These are phyloP conservation scores for Urocolius indicus DNA, from an alignment of 2,113 vertebrate species.

Conservation along the genomic window DNA sequence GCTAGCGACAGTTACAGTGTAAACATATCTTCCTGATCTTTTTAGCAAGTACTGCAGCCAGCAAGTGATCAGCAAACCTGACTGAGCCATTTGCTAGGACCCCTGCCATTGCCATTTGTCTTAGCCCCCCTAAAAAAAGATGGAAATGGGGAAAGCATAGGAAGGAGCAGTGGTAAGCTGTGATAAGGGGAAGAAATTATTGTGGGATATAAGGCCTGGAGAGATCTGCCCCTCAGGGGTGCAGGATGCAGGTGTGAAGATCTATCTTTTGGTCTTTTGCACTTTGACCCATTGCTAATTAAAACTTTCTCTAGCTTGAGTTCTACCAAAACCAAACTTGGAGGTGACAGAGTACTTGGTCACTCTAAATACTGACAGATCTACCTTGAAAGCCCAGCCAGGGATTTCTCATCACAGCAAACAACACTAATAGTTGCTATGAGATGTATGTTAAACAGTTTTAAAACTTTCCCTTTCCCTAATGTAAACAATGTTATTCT, in stretches of 20 bases:
- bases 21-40: background rate
- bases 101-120: background rate
- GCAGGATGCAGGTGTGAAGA: background rate
- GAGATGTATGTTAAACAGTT: background rate
- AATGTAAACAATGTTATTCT: background rate
- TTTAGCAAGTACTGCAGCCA: background rate
- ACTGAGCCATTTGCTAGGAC: background rate
- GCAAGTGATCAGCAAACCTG: background rate
- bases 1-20: background rate
- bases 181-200: background rate
- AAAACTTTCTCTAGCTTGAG: background rate
- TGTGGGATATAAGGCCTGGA: background rate
- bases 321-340: background rate
- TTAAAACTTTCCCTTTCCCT: background rate
- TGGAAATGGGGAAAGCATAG: background rate
- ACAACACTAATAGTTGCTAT: background rate
- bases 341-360: background rate
- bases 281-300: background rate
- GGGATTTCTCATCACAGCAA: background rate
- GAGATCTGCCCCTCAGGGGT: accelerated
- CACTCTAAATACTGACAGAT: background rate
- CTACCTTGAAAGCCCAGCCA: background rate
- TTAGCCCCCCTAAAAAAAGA: background rate
- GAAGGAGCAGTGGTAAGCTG: background rate
- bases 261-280: background rate